These are phyloP conservation scores for Andrena dorsata DNA, from an alignment of 2,888 invertebrate genomes.

Conservation along the genomic window DNA sequence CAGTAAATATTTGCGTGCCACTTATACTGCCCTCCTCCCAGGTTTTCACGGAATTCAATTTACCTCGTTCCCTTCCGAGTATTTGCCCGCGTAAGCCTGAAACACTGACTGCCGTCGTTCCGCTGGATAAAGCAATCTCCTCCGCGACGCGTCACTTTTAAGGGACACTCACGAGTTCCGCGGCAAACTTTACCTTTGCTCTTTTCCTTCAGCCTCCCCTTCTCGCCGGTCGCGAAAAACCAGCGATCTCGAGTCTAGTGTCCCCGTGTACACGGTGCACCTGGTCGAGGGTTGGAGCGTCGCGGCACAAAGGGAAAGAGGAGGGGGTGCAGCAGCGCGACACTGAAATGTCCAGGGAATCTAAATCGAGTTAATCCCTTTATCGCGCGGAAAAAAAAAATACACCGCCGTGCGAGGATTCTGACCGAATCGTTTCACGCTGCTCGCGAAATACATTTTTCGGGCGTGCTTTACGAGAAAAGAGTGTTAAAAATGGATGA, in stretches of 20 bases:
- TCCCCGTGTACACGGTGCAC: background rate
- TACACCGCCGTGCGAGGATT: constrained; percentile 4
- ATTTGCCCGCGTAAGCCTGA: constrained; percentile 22
- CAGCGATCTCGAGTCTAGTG: constrained; percentile 18
- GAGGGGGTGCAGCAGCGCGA: background rate
- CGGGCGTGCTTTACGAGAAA: background rate
- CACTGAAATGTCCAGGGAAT: constrained; percentile 1
- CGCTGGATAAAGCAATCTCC: constrained; percentile 33
- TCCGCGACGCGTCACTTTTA: constrained; percentile 36
- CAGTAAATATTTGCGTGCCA: constrained; percentile 26
- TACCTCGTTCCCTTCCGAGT: constrained; percentile 20
- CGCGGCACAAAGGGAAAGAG: background rate
- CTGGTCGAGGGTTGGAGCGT: background rate
- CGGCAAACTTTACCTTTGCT: constrained; percentile 43
- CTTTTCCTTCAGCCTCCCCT: constrained; percentile 26
- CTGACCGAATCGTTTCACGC: background rate
- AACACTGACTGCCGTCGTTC: constrained; percentile 14
- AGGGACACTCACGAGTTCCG: constrained; percentile 35
- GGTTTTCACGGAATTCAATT: constrained; percentile 28
- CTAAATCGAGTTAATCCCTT: constrained; percentile 29
- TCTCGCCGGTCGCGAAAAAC: constrained; percentile 17
- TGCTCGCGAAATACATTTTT: background rate
- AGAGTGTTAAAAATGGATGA: background rate
- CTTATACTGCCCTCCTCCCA: constrained; percentile 3
- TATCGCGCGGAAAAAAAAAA: constrained; percentile 4